Evolutionary conservation across 2,888 invertebrate species (phyloP).

Genomic region (Archips xylosteana): DNA sequence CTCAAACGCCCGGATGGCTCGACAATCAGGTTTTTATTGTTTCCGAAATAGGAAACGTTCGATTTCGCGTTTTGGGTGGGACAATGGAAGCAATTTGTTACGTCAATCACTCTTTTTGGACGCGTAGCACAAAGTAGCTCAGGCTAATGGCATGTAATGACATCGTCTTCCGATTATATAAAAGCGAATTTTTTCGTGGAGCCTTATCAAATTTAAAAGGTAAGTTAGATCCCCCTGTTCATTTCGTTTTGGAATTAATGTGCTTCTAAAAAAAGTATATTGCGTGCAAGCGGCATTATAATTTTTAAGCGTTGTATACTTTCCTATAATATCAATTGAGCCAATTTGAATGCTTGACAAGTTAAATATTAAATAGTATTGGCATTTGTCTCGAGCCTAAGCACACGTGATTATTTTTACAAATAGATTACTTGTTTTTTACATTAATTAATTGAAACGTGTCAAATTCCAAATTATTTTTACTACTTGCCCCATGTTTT

Average conservation of each 20-base stretch:
- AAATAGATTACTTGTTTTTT: too few relatives aligned
- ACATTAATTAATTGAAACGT: too few relatives aligned
- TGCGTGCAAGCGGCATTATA: not conserved
- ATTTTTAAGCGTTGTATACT: not conserved
- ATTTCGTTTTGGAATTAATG: not conserved
- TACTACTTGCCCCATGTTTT: too few relatives aligned
- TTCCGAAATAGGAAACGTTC: conserved; percentile 48
- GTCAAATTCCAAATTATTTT: too few relatives aligned
- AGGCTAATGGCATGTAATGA: conserved; percentile 38
- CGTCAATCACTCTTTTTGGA: conserved; percentile 57
- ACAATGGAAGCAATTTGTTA: conserved; percentile 64
- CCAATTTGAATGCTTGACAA: too few relatives aligned
- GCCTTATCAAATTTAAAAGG: not conserved
- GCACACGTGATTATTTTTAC: too few relatives aligned
- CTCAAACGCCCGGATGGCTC: conserved; percentile 14
- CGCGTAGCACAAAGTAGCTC: conserved; percentile 22
- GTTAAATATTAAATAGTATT: too few relatives aligned
- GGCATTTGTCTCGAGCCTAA: too few relatives aligned
- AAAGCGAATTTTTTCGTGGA: conserved; percentile 6
- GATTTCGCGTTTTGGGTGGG: conserved; percentile 45
- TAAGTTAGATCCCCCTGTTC: not conserved
- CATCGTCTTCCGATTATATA: conserved; percentile 29
- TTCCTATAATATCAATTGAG: not conserved
- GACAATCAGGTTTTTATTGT: conserved; percentile 29
- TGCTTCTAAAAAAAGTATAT: not conserved